Conservation (phyloP, 2,888 invertebrate genomes). For the Plebejus melissa region DNA sequence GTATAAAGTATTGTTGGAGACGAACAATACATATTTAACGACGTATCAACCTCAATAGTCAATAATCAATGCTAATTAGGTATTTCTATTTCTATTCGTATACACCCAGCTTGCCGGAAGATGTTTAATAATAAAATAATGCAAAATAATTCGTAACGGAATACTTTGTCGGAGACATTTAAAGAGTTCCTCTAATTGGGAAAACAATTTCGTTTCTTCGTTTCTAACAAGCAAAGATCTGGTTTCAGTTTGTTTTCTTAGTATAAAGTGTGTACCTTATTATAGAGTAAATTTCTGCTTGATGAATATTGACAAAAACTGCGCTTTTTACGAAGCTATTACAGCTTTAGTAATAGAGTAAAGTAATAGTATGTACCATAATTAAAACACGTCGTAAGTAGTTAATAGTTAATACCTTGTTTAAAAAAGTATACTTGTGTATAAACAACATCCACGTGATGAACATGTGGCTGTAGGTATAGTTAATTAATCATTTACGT, state of each 20-base stretch:
- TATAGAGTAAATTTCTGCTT: neutral
- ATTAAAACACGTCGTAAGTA: too few species aligned
- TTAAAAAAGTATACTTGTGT: neutral
- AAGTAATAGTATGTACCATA: too few species aligned
- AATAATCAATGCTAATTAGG: conserved; percentile 20
- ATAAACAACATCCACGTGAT: neutral
- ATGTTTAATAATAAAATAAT: neutral
- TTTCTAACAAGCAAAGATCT: conserved; percentile 20
- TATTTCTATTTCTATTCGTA: conserved; percentile 23
- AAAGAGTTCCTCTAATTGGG: conserved; percentile 18
- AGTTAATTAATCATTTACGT: neutral
- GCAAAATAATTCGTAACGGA: neutral
- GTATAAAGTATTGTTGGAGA: neutral
- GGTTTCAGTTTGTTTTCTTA: neutral
- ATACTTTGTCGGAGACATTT: conserved; percentile 18
- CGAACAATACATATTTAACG: conserved; percentile 19
- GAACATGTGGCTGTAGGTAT: neutral
- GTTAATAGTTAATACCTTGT: too few species aligned
- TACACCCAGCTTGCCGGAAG: neutral
- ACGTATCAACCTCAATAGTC: conserved; percentile 15
- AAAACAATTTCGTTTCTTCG: conserved; percentile 23
- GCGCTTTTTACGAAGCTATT: too few species aligned
- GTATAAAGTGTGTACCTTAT: neutral
- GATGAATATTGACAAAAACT: neutral
- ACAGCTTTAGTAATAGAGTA: too few species aligned